Evolutionary conservation across 1,140 invertebrate species (phyloP).

Genomic region (Zaprionus gabonicus): DNA sequence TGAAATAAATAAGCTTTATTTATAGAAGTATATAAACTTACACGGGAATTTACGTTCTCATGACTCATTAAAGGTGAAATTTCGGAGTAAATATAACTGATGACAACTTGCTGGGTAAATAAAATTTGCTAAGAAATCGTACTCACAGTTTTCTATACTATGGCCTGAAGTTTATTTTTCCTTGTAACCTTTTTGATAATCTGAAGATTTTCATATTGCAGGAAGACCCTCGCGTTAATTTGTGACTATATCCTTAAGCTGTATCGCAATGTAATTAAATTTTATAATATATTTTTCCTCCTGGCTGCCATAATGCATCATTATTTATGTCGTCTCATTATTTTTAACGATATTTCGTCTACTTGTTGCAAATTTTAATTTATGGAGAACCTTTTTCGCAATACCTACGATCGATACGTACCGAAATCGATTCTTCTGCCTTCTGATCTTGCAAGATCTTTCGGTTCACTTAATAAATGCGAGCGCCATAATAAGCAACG

Average conservation of each 20-base stretch:
- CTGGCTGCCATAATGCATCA: background rate
- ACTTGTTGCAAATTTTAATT: conserved; percentile 15
- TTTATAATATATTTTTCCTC: background rate
- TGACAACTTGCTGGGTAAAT: background rate
- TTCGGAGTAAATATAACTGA: background rate
- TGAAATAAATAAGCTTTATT: conserved; percentile 7
- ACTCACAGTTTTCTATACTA: background rate
- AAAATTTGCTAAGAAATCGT: background rate
- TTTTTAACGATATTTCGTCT: conserved; percentile 3
- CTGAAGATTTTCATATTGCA: too few species aligned
- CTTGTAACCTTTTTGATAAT: too few species aligned
- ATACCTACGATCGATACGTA: background rate
- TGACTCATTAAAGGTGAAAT: background rate
- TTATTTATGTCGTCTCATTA: conserved; percentile 17
- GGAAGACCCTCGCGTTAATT: background rate
- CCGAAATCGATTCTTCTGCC: conserved; percentile 15
- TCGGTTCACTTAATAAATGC: conserved; percentile 13
- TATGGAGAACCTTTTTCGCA: conserved; percentile 11
- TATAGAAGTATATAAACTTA: background rate
- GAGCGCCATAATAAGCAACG: conserved; percentile 51
- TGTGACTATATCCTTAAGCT: background rate
- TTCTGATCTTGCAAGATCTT: background rate
- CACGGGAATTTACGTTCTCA: background rate
- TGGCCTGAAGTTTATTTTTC: too few species aligned
- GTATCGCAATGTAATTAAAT: background rate